These are phyloP conservation scores for Epinotia ramella DNA, from an alignment of 2,888 invertebrate genomes.

Conservation along the genomic window DNA sequence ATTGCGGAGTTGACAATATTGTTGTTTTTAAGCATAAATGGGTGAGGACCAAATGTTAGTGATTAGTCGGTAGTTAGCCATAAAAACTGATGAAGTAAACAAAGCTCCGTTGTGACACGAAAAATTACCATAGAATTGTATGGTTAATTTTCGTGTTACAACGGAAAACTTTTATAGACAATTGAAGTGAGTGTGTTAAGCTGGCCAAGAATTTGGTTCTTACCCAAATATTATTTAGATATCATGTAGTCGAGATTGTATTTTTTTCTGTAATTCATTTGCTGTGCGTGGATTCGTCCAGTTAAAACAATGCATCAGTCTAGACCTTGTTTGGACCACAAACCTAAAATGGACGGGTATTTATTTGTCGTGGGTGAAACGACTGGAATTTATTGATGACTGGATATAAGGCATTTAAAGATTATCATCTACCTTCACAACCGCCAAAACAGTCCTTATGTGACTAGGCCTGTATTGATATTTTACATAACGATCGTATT, in stretches of 20 bases:
- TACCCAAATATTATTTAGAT: slow-evolving; percentile 48
- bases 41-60: no score
- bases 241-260: slow-evolving; percentile 65
- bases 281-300: slow-evolving; percentile 75
- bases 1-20: slow-evolving; percentile 15
- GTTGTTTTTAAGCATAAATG: slow-evolving; percentile 26
- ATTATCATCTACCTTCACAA: not conserved
- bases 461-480: not conserved
- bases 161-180: no score
- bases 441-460: not conserved
- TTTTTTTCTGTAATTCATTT: slow-evolving; percentile 80
- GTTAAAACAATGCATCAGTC: slow-evolving; percentile 45
- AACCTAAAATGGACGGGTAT: slow-evolving; percentile 65
- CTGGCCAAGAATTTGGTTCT: no score
- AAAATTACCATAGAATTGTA: no score
- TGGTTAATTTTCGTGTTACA: no score
- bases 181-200: no score
- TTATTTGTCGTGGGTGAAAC: slow-evolving; percentile 58
- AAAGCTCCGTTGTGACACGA: no score
- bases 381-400: slow-evolving; percentile 14
- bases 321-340: slow-evolving; percentile 29
- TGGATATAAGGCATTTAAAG: not conserved
- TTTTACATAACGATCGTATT: not conserved
- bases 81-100: no score
- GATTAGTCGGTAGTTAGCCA: no score